Percentiles rank a stretch among this genome's conserved stretches.
These are phyloP conservation scores for Polypedilum pembai DNA, from an alignment of 1,140 invertebrate species.

Conservation along the genomic window DNA sequence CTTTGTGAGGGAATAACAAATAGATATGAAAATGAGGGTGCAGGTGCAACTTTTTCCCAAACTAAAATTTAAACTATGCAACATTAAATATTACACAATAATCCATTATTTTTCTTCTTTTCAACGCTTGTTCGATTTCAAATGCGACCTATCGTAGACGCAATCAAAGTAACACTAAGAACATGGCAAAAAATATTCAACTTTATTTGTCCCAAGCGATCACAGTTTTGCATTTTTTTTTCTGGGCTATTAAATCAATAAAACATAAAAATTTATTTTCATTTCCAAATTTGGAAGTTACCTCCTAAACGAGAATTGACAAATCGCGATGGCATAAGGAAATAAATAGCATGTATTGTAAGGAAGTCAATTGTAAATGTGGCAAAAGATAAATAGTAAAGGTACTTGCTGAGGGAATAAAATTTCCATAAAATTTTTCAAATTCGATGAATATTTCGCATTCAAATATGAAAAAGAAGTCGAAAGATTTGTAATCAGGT, in stretches of 20 bases:
- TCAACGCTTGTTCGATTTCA: neutral
- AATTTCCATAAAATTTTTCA: neutral
- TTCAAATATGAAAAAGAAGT: neutral
- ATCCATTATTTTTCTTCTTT: neutral
- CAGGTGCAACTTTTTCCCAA: neutral
- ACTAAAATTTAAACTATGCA: neutral
- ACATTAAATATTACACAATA: constrained; percentile 19
- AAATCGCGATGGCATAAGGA: too few relatives aligned
- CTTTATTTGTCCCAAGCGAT: too few relatives aligned
- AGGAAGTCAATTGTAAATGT: neutral
- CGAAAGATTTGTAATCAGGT: constrained; percentile 11
- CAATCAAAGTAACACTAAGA: constrained; percentile 18
- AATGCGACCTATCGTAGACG: neutral
- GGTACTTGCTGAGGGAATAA: neutral
- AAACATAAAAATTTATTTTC: neutral
- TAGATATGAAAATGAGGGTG: neutral
- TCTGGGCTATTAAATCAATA: neutral
- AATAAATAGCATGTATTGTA: too few relatives aligned
- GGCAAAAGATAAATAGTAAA: neutral
- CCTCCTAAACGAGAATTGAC: too few relatives aligned
- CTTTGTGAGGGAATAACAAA: neutral
- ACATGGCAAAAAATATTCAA: neutral
- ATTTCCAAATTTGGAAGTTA: neutral
- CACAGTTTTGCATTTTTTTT: neutral
- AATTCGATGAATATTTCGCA: neutral